A percentile compares a stretch with the other conserved stretches of the same genome.
These are phyloP conservation scores for Crotalus helleri DNA, from an alignment of 2,113 vertebrate species.

Conservation along the genomic window DNA sequence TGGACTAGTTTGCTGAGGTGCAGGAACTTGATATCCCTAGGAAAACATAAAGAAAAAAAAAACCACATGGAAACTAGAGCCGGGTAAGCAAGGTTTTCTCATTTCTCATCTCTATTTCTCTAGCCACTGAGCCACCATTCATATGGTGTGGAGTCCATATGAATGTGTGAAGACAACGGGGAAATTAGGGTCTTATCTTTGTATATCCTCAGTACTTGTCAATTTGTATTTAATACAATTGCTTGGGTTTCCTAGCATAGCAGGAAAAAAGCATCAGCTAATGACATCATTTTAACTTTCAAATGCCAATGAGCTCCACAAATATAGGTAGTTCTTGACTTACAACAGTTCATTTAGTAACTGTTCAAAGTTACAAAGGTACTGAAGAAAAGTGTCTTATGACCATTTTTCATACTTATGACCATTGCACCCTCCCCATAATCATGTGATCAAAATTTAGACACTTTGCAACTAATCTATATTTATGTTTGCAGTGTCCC, in stretches of 20 bases:
- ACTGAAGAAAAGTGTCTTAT: neutral
- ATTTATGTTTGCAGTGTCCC: neutral
- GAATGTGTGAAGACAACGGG: neutral
- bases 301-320: neutral
- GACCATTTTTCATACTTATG: neutral
- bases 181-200: neutral
- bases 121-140: too few species aligned
- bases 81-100: neutral
- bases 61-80: neutral
- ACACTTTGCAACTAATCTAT: neutral
- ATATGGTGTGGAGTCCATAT: neutral
- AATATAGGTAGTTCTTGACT: neutral
- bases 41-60: neutral
- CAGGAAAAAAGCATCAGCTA: neutral
- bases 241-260: neutral
- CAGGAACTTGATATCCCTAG: neutral
- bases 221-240: neutral
- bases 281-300: neutral
- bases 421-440: neutral
- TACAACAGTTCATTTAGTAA: neutral
- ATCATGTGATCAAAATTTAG: neutral
- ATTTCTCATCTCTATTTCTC: neutral
- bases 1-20: neutral
- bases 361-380: neutral
- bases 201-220: neutral